Percentiles rank a stretch among this genome's conserved stretches.
phyloP scores from a whole-genome alignment of 2,113 vertebrate genomes.

The Mustela nigripes region DNA sequence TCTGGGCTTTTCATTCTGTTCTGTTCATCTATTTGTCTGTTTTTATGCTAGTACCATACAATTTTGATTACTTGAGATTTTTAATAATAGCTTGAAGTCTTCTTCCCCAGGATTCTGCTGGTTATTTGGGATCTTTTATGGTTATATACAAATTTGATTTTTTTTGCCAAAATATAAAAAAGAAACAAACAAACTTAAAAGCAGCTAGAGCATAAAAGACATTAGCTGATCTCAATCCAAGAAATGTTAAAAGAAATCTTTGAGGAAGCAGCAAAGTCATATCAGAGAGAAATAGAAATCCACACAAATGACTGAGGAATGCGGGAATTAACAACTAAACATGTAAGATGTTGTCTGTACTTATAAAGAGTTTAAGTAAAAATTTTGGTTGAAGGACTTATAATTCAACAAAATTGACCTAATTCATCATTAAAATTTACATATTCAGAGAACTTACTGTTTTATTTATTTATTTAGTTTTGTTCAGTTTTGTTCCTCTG shows the following conservation, averaged over 20 bases:
- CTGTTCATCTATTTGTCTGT: background rate
- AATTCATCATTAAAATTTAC: background rate
- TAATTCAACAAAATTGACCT: background rate
- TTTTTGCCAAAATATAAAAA: background rate
- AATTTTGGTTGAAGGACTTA: background rate
- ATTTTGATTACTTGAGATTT: background rate
- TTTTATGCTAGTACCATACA: background rate
- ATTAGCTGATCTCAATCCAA: background rate
- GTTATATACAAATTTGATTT: background rate
- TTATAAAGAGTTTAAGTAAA: background rate
- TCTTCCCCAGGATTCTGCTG: background rate
- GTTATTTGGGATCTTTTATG: background rate
- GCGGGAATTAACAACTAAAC: background rate
- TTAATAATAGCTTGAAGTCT: background rate
- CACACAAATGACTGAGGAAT: background rate
- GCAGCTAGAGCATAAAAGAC: background rate
- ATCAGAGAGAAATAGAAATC: background rate
- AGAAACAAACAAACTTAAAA: background rate
- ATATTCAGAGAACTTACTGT: background rate
- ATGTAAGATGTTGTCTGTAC: background rate
- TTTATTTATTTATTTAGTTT: background rate
- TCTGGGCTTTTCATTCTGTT: background rate
- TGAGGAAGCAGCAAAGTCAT: background rate
- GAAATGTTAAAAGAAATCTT: background rate
- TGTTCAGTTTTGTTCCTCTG: slow-evolving; percentile 70